These are phyloP conservation scores for Spisula solida DNA, from an alignment of 2,888 invertebrate genomes.

Conservation along the genomic window DNA sequence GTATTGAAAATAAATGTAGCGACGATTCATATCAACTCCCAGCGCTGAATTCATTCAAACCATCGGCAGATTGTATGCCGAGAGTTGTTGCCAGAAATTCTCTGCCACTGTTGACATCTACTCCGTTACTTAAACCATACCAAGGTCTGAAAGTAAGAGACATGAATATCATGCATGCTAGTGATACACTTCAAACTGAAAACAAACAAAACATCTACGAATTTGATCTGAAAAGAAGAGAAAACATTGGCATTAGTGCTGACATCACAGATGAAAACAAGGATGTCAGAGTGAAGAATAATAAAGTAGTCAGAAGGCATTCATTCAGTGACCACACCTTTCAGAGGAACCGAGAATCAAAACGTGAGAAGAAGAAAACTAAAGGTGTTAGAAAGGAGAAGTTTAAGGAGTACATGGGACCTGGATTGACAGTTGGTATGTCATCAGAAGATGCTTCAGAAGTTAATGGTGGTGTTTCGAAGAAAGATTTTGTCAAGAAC, in stretches of 20 bases:
- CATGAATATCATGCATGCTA: constrained; percentile 50
- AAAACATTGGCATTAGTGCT: constrained; percentile 1
- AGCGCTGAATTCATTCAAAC: constrained; percentile 11
- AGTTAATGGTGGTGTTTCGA: background rate
- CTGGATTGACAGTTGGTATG: constrained; percentile 59
- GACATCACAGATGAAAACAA: background rate
- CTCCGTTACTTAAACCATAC: constrained; percentile 47
- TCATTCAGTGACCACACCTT: constrained; percentile 10
- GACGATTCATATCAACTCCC: background rate
- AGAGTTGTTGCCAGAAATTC: constrained; percentile 28
- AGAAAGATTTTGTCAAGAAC: constrained; percentile 51
- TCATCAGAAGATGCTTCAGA: constrained; percentile 33
- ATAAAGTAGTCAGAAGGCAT: background rate
- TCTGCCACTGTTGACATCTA: constrained; percentile 59
- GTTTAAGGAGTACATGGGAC: constrained; percentile 69
- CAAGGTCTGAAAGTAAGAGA: constrained; percentile 56
- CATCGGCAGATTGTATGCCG: background rate
- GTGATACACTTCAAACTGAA: constrained; percentile 9
- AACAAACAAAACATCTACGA: background rate
- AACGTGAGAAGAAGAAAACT: constrained; percentile 48
- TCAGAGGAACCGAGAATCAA: constrained; percentile 47
- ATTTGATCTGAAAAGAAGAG: constrained; percentile 11
- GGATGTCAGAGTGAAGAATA: background rate
- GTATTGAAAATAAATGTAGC: background rate
- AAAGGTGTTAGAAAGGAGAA: constrained; percentile 62